Conservation (phyloP, 1,140 invertebrate genomes). For the Philotrypesis tridentata region DNA sequence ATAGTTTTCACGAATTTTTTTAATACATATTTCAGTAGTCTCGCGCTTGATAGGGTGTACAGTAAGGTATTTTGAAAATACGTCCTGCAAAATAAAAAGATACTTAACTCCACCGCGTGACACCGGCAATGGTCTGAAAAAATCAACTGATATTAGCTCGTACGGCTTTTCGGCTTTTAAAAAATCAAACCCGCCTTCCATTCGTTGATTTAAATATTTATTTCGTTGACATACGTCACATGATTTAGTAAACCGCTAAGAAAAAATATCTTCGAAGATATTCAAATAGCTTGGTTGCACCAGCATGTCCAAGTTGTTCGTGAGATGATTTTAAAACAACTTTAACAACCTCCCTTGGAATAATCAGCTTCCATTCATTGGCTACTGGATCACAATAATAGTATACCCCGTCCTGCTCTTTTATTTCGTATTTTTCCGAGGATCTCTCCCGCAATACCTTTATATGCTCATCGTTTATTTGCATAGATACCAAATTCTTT, state of each 20-base stretch:
- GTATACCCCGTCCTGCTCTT: too few relatives aligned
- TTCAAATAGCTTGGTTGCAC: neutral
- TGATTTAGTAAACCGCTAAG: slow-evolving; percentile 5
- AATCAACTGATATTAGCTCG: slow-evolving; percentile 59
- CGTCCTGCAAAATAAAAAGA: slow-evolving; percentile 61
- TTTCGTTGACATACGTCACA: slow-evolving; percentile 37
- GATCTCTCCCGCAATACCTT: too few relatives aligned
- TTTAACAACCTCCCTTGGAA: neutral
- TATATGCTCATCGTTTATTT: too few relatives aligned
- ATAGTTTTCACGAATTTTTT: neutral
- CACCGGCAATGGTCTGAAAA: slow-evolving; percentile 59
- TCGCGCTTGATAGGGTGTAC: slow-evolving; percentile 51
- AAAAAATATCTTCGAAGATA: slow-evolving; percentile 22
- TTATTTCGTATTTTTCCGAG: too few relatives aligned
- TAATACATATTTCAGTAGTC: neutral
- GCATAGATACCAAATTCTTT: too few relatives aligned
- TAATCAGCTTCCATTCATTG: neutral
- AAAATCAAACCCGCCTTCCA: slow-evolving; percentile 22
- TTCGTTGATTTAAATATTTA: slow-evolving; percentile 12
- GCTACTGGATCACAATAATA: too few relatives aligned
- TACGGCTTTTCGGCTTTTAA: neutral
- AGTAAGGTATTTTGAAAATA: slow-evolving; percentile 61
- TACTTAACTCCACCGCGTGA: slow-evolving; percentile 54
- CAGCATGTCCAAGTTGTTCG: neutral
- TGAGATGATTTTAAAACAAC: neutral